These are phyloP conservation scores for Hypomesus transpacificus DNA, from an alignment of 2,113 vertebrate genomes.

Conservation along the genomic window DNA sequence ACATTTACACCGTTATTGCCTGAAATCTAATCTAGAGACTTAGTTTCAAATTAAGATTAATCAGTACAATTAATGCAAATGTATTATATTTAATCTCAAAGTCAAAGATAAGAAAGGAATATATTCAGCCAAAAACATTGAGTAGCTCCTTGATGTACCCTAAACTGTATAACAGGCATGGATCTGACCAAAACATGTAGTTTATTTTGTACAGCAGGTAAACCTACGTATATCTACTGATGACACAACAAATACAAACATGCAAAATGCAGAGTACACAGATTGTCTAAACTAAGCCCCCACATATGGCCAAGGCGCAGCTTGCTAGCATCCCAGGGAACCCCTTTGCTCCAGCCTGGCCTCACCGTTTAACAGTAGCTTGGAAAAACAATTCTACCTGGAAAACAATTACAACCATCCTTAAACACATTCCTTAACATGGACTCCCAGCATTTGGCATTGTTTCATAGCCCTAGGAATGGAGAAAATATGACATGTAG, in stretches of 20 bases:
- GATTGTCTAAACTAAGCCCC: slow-evolving; percentile 41
- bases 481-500: slow-evolving; percentile 68
- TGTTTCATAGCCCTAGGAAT: slow-evolving; percentile 52
- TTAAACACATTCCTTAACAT: slow-evolving; percentile 60
- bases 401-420: slow-evolving; percentile 71
- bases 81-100: no score
- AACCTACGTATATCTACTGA: slow-evolving; percentile 37
- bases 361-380: slow-evolving; percentile 64
- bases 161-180: background rate
- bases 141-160: no score
- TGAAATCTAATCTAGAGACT: no score
- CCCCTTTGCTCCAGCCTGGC: slow-evolving; percentile 51
- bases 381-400: slow-evolving; percentile 68
- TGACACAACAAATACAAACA: slow-evolving; percentile 28
- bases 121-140: background rate
- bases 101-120: no score
- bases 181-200: background rate
- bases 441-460: slow-evolving; percentile 65
- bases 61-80: no score
- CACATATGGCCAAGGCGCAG: slow-evolving; percentile 49
- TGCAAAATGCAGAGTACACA: slow-evolving; percentile 35
- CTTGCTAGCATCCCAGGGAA: slow-evolving; percentile 67
- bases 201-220: background rate
- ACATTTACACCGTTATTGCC: no score
- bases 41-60: no score